A percentile compares a stretch with the other conserved stretches of the same genome.
Conservation (phyloP, 2,797 vertebrate species). For the Eurystomus glaucurus region DNA sequence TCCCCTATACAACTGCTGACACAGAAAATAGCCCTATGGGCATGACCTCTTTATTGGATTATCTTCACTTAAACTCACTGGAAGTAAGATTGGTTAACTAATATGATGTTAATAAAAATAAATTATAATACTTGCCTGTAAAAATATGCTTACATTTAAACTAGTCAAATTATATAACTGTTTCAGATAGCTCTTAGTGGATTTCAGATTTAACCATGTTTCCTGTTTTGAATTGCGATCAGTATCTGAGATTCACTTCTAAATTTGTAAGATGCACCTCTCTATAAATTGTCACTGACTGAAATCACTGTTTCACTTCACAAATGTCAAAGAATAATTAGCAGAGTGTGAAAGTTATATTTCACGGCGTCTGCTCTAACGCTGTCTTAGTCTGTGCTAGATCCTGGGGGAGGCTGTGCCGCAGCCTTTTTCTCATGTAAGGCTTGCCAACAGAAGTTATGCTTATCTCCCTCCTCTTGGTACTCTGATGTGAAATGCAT, state of each 20-base stretch:
- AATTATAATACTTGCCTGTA: background rate
- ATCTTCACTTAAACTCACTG: constrained; percentile 9
- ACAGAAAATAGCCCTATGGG: background rate
- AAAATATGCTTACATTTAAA: constrained; percentile 27
- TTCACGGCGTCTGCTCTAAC: constrained; percentile 39
- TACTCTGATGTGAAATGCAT: background rate
- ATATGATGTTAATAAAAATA: constrained; percentile 1
- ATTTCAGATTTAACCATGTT: constrained; percentile 47
- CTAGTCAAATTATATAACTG: constrained; percentile 48
- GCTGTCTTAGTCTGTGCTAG: constrained; percentile 18
- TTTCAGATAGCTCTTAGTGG: constrained; percentile 11
- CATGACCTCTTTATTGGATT: constrained; percentile 23
- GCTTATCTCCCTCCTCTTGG: background rate
- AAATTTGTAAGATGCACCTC: constrained; percentile 38
- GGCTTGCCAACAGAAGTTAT: background rate
- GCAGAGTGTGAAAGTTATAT: constrained; percentile 58
- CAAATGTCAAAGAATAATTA: constrained; percentile 67
- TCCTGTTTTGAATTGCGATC: constrained; percentile 50
- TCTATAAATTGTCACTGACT: constrained; percentile 64
- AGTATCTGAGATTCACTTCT: constrained; percentile 46
- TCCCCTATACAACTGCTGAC: background rate
- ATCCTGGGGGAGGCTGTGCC: constrained; percentile 46
- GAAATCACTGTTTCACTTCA: constrained; percentile 71
- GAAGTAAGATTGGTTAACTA: constrained; percentile 9
- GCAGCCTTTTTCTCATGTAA: background rate